These are phyloP conservation scores for Heterotis niloticus DNA, from an alignment of 2,113 vertebrate genomes.

Conservation along the genomic window DNA sequence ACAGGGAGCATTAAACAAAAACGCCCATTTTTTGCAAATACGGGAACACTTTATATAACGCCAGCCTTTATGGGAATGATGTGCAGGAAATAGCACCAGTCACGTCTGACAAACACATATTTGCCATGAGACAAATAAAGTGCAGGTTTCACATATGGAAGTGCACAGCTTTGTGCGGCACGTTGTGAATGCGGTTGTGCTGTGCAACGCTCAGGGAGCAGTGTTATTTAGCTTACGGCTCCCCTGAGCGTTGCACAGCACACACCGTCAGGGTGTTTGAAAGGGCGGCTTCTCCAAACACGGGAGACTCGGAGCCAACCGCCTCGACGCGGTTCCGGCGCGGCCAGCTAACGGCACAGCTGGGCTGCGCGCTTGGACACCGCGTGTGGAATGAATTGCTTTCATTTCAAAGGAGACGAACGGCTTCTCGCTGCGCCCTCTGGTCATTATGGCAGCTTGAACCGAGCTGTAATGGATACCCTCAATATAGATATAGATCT, in stretches of 20 bases:
- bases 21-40: slow-evolving; percentile 43
- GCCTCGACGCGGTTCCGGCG: slow-evolving; percentile 45
- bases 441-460: slow-evolving; percentile 24
- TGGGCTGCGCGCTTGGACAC: slow-evolving; percentile 32
- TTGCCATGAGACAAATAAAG: neutral
- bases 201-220: too few species aligned
- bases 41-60: slow-evolving; percentile 22
- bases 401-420: slow-evolving; percentile 6
- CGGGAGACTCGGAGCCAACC: slow-evolving; percentile 39
- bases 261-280: neutral
- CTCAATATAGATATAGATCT: slow-evolving; percentile 47
- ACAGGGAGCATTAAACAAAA: slow-evolving; percentile 22
- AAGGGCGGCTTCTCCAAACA: slow-evolving; percentile 30
- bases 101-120: too few species aligned
- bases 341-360: slow-evolving; percentile 45
- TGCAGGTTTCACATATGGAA: neutral
- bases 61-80: too few species aligned
- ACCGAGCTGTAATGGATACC: slow-evolving; percentile 46
- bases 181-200: too few species aligned
- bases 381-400: slow-evolving; percentile 46
- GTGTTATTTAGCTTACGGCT: neutral
- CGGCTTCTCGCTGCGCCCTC: slow-evolving; percentile 21
- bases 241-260: neutral
- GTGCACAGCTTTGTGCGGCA: neutral
- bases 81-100: too few species aligned